These are phyloP conservation scores for Ceratina japonica DNA, from an alignment of 1,140 invertebrate genomes.

Conservation along the genomic window DNA sequence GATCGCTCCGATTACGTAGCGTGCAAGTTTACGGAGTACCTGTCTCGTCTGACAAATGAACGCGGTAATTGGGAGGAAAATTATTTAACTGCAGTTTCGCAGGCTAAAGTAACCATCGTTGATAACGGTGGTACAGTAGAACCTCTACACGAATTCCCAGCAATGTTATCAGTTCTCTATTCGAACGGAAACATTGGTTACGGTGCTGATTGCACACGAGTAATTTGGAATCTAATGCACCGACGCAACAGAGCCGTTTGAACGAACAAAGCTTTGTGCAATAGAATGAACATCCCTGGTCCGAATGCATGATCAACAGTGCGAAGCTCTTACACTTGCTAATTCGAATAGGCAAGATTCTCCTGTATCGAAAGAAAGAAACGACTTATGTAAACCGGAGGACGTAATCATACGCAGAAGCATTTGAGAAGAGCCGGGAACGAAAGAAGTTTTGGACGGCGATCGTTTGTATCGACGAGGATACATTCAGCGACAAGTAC, in stretches of 20 bases:
- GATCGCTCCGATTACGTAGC: neutral
- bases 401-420: neutral
- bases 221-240: neutral
- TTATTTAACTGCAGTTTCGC: neutral
- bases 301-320: no score
- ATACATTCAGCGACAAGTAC: neutral
- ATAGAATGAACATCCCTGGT: no score
- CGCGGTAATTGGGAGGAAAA: neutral
- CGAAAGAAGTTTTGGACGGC: constrained; percentile 46
- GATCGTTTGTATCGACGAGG: constrained; percentile 33
- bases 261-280: neutral
- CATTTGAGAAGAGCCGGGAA: neutral
- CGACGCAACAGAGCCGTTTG: neutral
- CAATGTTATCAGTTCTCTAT: neutral
- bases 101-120: neutral
- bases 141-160: neutral
- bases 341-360: neutral
- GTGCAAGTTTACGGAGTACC: no score
- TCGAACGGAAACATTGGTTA: neutral
- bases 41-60: no score
- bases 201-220: neutral
- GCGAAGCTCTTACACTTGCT: neutral
- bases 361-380: neutral
- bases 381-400: neutral
- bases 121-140: no score